phyloP scores from a whole-genome alignment of 1,140 invertebrate species.

The Macrobrachium rosenbergii region DNA sequence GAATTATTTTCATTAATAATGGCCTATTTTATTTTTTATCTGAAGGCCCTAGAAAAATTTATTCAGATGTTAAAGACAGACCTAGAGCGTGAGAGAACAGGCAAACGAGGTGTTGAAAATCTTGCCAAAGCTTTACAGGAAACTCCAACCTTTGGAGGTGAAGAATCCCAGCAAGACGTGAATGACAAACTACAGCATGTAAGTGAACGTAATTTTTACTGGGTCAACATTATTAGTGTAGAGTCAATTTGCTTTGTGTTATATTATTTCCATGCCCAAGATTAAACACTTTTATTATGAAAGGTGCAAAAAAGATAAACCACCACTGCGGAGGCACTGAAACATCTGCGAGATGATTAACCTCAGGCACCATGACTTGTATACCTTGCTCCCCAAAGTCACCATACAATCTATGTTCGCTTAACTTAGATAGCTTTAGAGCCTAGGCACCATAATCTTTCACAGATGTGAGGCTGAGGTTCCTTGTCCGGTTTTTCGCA shows the following conservation, averaged over 20 bases:
- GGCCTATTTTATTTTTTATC: conserved; percentile 69
- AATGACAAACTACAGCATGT: conserved; percentile 92
- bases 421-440: too few species aligned
- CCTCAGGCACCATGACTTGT: too few species aligned
- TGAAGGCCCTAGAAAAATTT: conserved; percentile 81
- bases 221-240: background rate
- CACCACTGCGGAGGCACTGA: too few species aligned
- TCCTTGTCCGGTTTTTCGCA: too few species aligned
- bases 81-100: conserved; percentile 86
- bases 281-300: too few species aligned
- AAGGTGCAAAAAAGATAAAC: too few species aligned
- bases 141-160: conserved; percentile 88
- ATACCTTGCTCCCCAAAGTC: too few species aligned
- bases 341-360: too few species aligned
- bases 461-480: too few species aligned
- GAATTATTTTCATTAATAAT: background rate
- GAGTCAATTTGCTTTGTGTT: background rate
- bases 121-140: conserved; percentile 91
- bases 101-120: conserved; percentile 88
- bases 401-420: too few species aligned
- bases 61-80: conserved; percentile 86
- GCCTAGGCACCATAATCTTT: too few species aligned
- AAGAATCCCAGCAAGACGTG: conserved; percentile 93
- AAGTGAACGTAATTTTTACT: conserved; percentile 68
- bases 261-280: too few species aligned